Evolutionary conservation across 2,888 invertebrate species (phyloP), one percentile per base, ranked within the genome.

Genomic region (Caenorhabditis angaria): DNA sequence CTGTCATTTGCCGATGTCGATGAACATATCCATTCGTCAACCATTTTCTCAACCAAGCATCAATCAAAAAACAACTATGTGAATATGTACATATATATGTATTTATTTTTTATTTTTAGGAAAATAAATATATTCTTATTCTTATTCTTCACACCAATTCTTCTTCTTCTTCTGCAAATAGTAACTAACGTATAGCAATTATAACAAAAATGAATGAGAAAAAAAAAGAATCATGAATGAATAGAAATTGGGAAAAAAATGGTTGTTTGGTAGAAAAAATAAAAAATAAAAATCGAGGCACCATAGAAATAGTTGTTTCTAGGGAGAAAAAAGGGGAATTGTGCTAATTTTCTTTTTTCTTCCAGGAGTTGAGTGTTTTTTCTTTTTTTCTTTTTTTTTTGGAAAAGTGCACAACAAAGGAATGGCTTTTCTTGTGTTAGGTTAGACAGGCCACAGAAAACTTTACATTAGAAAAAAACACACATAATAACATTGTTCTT

Each of bases 1-100:
- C 61, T 61, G 51, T 61, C 61, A 54, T 54, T 54, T 27, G 54
- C 24, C 28, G 54, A 54, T 18, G 54, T 54, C 3, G 54, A 54
- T 12, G 24, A 50, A 50, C 50, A 50, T 50, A 50, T 22, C 50
- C 50, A 50, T 50, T 24, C 24, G 50, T 50, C 50, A 5, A 41
- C 41, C 41, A 41, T 41, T 41, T n/a, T n/a, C n/a, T n/a, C n/a
- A n/a, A n/a, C n/a, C n/a, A n/a, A 3, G 14, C 41, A 41, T 41
- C 41, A 41, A 41, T 41, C 41, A 41, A 41, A 41, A 3, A n/a
- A n/a, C n/a, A n/a, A n/a, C n/a, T n/a, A n/a, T n/a, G n/a, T n/a
- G n/a, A n/a, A n/a, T n/a, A n/a, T n/a, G n/a, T n/a, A n/a, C n/a
- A n/a, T n/a, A n/a, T n/a, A n/a, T n/a, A n/a, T n/a, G n/a, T n/a